A percentile compares a stretch with the other conserved stretches of the same genome.
Conservation (phyloP, 2,888 invertebrate species). For the Melieria crassipennis region DNA sequence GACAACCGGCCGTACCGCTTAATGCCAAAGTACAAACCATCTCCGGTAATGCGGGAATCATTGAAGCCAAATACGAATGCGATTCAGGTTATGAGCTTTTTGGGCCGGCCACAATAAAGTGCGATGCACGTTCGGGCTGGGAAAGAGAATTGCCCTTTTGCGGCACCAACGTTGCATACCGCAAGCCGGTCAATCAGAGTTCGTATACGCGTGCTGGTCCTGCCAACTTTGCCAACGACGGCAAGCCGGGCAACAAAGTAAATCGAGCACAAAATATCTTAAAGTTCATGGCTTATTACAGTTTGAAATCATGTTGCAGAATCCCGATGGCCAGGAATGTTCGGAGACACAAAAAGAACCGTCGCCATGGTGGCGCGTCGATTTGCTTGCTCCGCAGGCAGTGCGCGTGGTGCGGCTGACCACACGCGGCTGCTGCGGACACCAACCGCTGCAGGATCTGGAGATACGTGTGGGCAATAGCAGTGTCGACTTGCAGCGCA, state of each 20-base stretch:
- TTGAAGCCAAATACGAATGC: conserved; percentile 81
- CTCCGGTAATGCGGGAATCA: conserved; percentile 68
- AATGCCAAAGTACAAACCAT: conserved; percentile 76
- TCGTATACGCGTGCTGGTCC: conserved; percentile 86
- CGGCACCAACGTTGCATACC: conserved; percentile 87
- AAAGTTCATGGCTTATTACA: background rate
- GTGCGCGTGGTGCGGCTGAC: conserved; percentile 88
- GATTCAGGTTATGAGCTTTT: conserved; percentile 91
- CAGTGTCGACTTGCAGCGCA: conserved; percentile 84
- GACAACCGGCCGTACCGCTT: conserved; percentile 85
- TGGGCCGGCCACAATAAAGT: conserved; percentile 77
- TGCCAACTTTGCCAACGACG: conserved; percentile 87
- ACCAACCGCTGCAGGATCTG: conserved; percentile 87
- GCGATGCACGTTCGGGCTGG: conserved; percentile 80
- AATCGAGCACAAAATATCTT: background rate
- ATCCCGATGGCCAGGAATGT: conserved; percentile 88
- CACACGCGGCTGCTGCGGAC: conserved; percentile 75
- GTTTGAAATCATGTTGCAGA: conserved; percentile 65
- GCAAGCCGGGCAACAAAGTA: conserved; percentile 75
- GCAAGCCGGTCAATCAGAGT: conserved; percentile 91
- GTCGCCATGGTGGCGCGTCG: conserved; percentile 94
- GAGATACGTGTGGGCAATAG: conserved; percentile 93
- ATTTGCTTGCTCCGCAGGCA: conserved; percentile 83
- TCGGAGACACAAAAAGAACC: conserved; percentile 90
- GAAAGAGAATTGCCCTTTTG: conserved; percentile 85